A percentile compares a stretch with the other conserved stretches of the same genome.
phyloP scores from a whole-genome alignment of 2,113 vertebrate species.

The Aplodontia rufa region DNA sequence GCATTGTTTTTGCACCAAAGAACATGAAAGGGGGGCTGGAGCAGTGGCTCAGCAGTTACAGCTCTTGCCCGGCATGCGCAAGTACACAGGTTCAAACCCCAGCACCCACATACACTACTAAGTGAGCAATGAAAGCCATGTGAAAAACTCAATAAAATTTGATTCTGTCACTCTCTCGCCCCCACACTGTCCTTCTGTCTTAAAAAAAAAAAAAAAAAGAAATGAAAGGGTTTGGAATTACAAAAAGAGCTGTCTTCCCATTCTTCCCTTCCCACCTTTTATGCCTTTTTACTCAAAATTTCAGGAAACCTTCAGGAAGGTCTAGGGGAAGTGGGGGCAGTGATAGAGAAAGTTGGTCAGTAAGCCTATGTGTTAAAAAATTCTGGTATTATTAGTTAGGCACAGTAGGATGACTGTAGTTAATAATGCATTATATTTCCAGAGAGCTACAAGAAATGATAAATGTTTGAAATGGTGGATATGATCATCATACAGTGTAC shows the following conservation, averaged over 20 bases:
- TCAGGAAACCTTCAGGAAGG: not conserved
- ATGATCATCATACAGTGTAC: not conserved
- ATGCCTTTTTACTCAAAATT: not conserved
- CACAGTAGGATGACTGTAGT: not conserved
- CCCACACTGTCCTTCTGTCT: no score
- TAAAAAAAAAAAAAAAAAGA: no score
- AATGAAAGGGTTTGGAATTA: not conserved
- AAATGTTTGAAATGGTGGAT: not conserved
- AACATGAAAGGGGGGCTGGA: not conserved
- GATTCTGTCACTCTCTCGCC: no score
- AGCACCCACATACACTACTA: no score
- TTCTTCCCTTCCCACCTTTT: not conserved
- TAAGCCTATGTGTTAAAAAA: not conserved
- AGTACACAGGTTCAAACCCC: no score
- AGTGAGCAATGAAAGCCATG: no score
- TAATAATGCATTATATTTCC: not conserved
- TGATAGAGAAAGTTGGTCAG: not conserved
- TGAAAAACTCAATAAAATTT: no score
- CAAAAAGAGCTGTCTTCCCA: not conserved
- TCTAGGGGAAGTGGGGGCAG: not conserved
- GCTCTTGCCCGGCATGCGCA: no score
- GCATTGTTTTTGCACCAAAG: constrained; percentile 23
- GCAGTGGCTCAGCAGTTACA: no score
- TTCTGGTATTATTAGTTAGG: not conserved
- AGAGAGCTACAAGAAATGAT: not conserved